phyloP scores from a whole-genome alignment of 2,113 vertebrate species.

The Phocoena phocoena region DNA sequence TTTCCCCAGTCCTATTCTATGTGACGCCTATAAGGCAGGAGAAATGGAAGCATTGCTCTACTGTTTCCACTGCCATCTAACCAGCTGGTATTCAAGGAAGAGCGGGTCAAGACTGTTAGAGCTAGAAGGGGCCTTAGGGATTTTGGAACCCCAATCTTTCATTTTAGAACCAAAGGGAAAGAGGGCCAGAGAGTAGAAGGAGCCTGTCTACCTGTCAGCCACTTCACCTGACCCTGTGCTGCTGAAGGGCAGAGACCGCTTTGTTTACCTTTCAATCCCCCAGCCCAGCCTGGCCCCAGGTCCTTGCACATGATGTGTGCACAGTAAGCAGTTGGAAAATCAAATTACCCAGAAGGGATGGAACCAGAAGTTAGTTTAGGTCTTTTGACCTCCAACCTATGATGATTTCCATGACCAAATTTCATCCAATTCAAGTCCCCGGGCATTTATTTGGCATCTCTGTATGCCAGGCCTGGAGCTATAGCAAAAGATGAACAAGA shows the following conservation, averaged over 20 bases:
- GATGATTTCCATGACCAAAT: slow-evolving; percentile 36
- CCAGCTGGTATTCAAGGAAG: not conserved
- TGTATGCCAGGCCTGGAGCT: slow-evolving; percentile 24
- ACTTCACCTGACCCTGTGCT: not conserved
- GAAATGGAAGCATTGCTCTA: not conserved
- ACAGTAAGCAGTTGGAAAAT: not conserved
- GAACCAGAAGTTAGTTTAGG: not conserved
- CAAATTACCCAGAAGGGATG: slow-evolving; percentile 9
- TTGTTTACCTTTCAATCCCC: not conserved
- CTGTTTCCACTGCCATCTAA: not conserved
- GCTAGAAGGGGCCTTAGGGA: not conserved
- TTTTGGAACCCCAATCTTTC: not conserved
- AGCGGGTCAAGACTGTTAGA: not conserved
- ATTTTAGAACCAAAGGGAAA: not conserved
- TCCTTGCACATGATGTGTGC: not conserved
- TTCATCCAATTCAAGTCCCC: not conserved
- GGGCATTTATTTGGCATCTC: slow-evolving; percentile 35
- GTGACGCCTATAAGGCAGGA: not conserved
- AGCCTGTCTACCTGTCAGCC: not conserved
- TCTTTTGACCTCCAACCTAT: not conserved
- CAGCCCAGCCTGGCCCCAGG: not conserved
- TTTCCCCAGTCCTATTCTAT: not conserved
- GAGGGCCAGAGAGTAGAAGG: not conserved
- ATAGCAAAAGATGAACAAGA: slow-evolving; percentile 21
- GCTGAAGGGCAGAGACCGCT: not conserved